Evolutionary conservation across 2,888 invertebrate species (phyloP), one percentile per base, ranked within the genome.

Genomic region (Drosophila multiciliata): DNA sequence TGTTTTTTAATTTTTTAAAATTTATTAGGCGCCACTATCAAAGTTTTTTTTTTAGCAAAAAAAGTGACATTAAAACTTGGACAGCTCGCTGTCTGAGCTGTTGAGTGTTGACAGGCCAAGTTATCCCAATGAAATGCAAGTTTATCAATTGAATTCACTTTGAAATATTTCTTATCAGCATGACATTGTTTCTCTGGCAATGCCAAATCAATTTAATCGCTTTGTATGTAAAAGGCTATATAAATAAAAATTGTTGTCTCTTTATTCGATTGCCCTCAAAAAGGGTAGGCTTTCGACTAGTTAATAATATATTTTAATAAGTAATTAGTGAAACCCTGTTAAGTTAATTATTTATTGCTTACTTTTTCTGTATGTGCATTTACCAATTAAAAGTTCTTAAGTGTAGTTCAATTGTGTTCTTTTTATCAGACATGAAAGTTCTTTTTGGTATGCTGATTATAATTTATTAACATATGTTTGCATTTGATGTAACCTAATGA

Each of bases 1-100:
- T 23, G 45, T 23, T 45, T 23, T 45, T 29, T 29, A 29, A 15
- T 8, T 50, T 32, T 20, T 23, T 26, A 1, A 29, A 32, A 75
- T 65, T 75, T 69, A 69, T 69, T 53, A 68, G 76, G 76, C 76
- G 80, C 61, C 66, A 70, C 50, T 77, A 78, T 76, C 81, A 70
- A 23, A 33, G 20, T 23, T 23, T 32, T 42, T n/a, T 29, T 26
- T 32, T 29, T 9, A 20, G 26, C 29, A 29, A 29, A 29, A 5
- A 36, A 35, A 40, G 49, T 36, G 59, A 42, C n/a, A 59, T 61
- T 48, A 65, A 33, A 36, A 42, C 60, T 36, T 53, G 48, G 80
- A 80, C 77, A 77, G 77, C 50, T 38, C 11, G 60, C 52, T 78
- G 77, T 71, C 72, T 64, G 20, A 15, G 15, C 45, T 15, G 40